Base-by-base conservation (phyloP, 2,888 invertebrate species). In the Toxonevra muliebris region DNA sequence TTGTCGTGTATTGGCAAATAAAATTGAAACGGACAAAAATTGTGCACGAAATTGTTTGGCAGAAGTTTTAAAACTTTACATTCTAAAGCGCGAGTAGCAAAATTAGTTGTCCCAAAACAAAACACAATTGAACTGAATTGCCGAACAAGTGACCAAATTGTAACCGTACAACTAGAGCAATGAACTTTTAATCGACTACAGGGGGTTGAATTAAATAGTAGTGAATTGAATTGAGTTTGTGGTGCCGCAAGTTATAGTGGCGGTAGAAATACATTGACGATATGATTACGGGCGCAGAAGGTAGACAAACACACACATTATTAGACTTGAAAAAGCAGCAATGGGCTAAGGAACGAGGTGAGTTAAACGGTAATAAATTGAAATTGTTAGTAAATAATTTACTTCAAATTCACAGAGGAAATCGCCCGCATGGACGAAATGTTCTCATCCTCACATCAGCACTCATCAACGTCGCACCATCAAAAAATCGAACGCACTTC, bases 291-390 rank as follows among this genome's bases (percentile, higher is more conserved):
- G 82, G 82, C 52, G 76, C 82, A 68, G 82, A 79, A 74, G 80
- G 80, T 60, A 77, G 79, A 64, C 80, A 82, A 75, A 77, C 79
- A 69, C 84, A 84, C 68, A 91, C 93, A 74, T 87, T 95, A 82
- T 88, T 95, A 79, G 94, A 96, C 87, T 91, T 93, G 86, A 96
- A 96, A 86, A 92, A 92, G 85, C 88, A 92, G 80, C 96, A 97
- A 89, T 96, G 96, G 96, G 95, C 95, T 77, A 90, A 89, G 85
- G 96, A 97, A 88, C 90, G 91, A 90, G 96, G 96, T 96, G 87
- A 81, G 77, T n/a, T 8, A 30, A 10, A 30, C 19, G 45, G 10
- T 8, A 60, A 20, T 40, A 60, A 10, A 60, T 60, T 0, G 13
- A 48, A 30, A 15, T 30, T 5, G 5, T n/a, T 20, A 41, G 0